phyloP scores from a whole-genome alignment of 2,888 invertebrate species.

The Papilio elwesi region DNA sequence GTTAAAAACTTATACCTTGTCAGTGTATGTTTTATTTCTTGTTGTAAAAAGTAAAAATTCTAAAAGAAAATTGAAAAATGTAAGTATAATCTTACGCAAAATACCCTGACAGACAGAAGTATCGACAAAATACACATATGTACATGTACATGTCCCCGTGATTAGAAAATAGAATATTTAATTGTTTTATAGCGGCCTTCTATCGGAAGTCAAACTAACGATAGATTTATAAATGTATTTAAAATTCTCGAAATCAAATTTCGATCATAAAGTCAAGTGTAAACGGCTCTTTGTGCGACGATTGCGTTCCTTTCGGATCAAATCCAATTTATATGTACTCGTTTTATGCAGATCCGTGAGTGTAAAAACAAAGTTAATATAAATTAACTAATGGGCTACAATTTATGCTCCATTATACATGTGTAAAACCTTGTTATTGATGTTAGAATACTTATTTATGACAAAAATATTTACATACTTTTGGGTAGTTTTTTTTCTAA shows the following conservation, averaged over 20 bases:
- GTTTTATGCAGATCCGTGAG: constrained; percentile 14
- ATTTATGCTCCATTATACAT: constrained; percentile 11
- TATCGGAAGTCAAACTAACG: constrained; percentile 68
- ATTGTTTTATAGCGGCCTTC: constrained; percentile 45
- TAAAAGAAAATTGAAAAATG: too few relatives aligned
- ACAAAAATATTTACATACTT: constrained; percentile 18
- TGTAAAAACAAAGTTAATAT: constrained; percentile 25
- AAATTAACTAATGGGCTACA: constrained; percentile 14
- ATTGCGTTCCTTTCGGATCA: constrained; percentile 47
- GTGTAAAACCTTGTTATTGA: not conserved
- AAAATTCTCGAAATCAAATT: constrained; percentile 38
- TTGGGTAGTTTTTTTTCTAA: constrained; percentile 43
- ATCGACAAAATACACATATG: too few relatives aligned
- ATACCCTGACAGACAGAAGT: too few relatives aligned
- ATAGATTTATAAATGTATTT: constrained; percentile 51
- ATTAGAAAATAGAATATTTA: constrained; percentile 39
- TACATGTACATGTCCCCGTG: constrained; percentile 37
- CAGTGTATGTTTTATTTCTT: too few relatives aligned
- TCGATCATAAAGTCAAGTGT: constrained; percentile 22
- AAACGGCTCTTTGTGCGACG: constrained; percentile 16
- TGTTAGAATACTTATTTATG: not conserved
- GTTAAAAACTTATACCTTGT: too few relatives aligned
- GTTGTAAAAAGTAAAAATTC: too few relatives aligned
- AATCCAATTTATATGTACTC: constrained; percentile 45
- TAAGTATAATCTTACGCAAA: too few relatives aligned